Percentiles rank a stretch among this genome's conserved stretches.
phyloP scores from a whole-genome alignment of 2,888 invertebrate genomes.

The Chydorus sphaericus region DNA sequence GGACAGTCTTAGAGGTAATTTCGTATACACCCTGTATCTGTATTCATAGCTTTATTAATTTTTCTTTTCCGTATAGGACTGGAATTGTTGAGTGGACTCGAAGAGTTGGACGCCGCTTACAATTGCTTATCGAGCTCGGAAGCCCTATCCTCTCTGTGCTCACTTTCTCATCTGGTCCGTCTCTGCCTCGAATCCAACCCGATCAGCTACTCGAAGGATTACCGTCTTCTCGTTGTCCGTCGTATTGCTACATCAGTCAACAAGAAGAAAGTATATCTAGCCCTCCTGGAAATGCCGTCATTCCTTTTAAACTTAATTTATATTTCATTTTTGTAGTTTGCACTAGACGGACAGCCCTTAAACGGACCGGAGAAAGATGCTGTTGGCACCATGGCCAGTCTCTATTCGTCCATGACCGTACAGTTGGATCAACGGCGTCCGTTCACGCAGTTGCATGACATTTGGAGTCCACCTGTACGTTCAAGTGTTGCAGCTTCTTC shows the following conservation, averaged over 20 bases:
- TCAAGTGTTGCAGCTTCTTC: not conserved
- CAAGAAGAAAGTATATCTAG: not conserved
- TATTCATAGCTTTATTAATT: not conserved
- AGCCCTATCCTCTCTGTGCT: not conserved
- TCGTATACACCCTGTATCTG: not conserved
- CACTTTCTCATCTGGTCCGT: not conserved
- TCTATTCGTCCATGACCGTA: too few relatives aligned
- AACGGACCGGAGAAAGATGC: not conserved
- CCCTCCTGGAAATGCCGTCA: not conserved
- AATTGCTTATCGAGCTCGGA: constrained; percentile 8
- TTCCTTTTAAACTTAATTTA: not conserved
- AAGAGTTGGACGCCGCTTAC: constrained; percentile 9
- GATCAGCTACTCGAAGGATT: not conserved
- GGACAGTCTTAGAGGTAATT: constrained; percentile 6
- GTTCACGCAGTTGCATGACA: not conserved
- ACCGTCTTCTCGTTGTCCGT: constrained; percentile 1
- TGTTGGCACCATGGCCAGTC: not conserved
- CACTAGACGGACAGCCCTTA: constrained; percentile 1
- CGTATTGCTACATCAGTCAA: not conserved
- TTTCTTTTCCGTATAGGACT: not conserved
- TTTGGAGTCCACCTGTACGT: not conserved
- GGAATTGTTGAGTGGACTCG: constrained; percentile 6
- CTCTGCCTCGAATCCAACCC: constrained; percentile 7
- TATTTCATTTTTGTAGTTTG: constrained; percentile 4
- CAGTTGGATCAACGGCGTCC: not conserved